These are phyloP conservation scores for Hedya salicella DNA, from an alignment of 2,888 invertebrate genomes.

Conservation along the genomic window DNA sequence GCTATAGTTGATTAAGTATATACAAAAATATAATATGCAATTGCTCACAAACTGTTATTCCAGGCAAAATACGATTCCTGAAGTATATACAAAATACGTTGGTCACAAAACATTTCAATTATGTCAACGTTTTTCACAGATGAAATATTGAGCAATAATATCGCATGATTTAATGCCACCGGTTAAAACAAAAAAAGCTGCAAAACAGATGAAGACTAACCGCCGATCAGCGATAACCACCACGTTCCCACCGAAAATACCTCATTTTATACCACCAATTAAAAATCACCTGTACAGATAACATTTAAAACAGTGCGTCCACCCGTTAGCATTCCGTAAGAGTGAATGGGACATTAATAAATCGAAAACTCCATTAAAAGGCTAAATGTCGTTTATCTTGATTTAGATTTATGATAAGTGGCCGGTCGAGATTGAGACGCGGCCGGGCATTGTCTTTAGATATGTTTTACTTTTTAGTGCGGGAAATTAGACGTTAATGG, in stretches of 20 bases:
- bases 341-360: slow-evolving; percentile 73
- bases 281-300: slow-evolving; percentile 38
- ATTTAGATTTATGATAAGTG: slow-evolving; percentile 81
- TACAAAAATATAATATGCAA: too few relatives aligned
- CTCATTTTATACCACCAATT: slow-evolving; percentile 29
- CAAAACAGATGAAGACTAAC: slow-evolving; percentile 26
- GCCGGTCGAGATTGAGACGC: slow-evolving; percentile 72
- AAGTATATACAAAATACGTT: too few relatives aligned
- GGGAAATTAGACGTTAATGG: slow-evolving; percentile 27
- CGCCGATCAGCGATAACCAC: slow-evolving; percentile 15
- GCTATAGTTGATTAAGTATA: too few relatives aligned
- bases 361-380: slow-evolving; percentile 76
- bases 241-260: slow-evolving; percentile 24
- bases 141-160: too few relatives aligned
- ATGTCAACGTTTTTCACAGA: too few relatives aligned
- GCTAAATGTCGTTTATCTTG: slow-evolving; percentile 80
- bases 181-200: slow-evolving; percentile 12
- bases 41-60: too few relatives aligned
- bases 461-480: slow-evolving; percentile 11
- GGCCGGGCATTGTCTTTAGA: slow-evolving; percentile 47
- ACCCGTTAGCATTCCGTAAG: slow-evolving; percentile 55
- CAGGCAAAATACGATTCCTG: too few relatives aligned
- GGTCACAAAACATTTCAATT: too few relatives aligned
- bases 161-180: too few relatives aligned
- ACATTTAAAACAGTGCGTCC: slow-evolving; percentile 31